phyloP scores from a whole-genome alignment of 2,888 invertebrate genomes.

The Bursaphelenchus okinawaensis region DNA sequence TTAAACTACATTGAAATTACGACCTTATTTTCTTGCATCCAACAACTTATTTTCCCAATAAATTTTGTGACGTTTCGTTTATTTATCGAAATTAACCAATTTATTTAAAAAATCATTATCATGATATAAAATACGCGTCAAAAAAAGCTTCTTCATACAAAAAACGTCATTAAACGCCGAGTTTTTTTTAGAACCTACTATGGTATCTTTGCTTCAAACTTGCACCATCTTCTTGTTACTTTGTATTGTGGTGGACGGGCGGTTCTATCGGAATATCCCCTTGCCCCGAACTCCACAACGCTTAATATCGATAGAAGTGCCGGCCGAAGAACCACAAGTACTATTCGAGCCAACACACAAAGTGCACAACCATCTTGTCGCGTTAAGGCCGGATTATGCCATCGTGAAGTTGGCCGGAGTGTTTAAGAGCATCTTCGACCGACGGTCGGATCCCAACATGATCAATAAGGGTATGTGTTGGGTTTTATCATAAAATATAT shows the following conservation, averaged over 20 bases:
- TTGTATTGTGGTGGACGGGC: neutral
- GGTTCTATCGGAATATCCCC: constrained; percentile 1
- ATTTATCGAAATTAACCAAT: too few species aligned
- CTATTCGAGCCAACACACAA: neutral
- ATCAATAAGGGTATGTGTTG: neutral
- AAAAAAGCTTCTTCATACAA: too few species aligned
- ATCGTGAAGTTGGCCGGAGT: neutral
- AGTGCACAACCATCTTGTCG: neutral
- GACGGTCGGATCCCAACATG: neutral
- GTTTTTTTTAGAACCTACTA: too few species aligned
- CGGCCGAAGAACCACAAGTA: neutral
- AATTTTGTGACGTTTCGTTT: too few species aligned
- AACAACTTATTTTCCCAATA: too few species aligned
- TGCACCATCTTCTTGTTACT: neutral
- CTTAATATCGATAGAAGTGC: neutral
- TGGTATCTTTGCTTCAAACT: neutral
- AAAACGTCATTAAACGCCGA: too few species aligned
- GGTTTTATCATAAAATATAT: too few species aligned
- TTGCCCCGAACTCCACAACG: neutral
- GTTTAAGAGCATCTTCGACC: neutral
- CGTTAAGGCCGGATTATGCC: constrained; percentile 8
- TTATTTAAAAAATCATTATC: too few species aligned
- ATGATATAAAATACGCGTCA: too few species aligned
- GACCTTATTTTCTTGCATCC: too few species aligned
- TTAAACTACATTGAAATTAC: too few species aligned